Evolutionary conservation across 2,113 vertebrate species (phyloP), one percentile per base, ranked within the genome.

Genomic region (Rhinoderma darwinii): DNA sequence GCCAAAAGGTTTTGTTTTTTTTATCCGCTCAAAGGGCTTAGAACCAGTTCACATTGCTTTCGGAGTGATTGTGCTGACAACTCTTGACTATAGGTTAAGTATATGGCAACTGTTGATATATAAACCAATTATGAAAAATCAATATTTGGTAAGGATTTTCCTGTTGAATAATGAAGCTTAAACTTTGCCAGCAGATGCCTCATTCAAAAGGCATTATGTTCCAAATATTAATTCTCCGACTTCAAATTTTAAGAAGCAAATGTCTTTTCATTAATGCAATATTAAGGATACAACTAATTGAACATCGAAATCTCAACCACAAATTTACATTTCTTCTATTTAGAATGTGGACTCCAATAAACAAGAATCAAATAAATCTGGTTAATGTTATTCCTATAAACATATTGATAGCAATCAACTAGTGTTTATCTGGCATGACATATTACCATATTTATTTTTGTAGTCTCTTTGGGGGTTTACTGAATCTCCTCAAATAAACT

Each of bases 41-140:
- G 68, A 72, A 25, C 20, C 68, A 3, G 35, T 41, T 25, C 18
- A 39, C 68, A 25, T 41, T 1, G 4, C 37, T 35, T 35, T n/a
- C 15, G 22, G 35, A 72, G 20, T 14, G 32, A 39, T 25, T 72
- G 68, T 41, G 11, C 68, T 22, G 68, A 25, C 37, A 22, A 72
- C 35, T 72, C 18, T 72, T 35, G 63, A 35, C 35, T 72, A 72
- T 25, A 72, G 37, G 68, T 41, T 41, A 72, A 72, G 68, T 41
- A 72, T 72, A 41, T 37, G 68, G 25, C 35, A 72, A 41, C 18
- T 12, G 68, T 41, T 25, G 10, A 25, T 41, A 72, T 72, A 22
- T 72, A 72, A 72, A 39, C 35, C 20, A 72, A 41, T 72, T 72
- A 72, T 72, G 66, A 72, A 72, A 72, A 72, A 72, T 72, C 68